Evolutionary conservation across 2,797 vertebrate genomes (phyloP).

Genomic region (Melanotaenia maccullochi): DNA sequence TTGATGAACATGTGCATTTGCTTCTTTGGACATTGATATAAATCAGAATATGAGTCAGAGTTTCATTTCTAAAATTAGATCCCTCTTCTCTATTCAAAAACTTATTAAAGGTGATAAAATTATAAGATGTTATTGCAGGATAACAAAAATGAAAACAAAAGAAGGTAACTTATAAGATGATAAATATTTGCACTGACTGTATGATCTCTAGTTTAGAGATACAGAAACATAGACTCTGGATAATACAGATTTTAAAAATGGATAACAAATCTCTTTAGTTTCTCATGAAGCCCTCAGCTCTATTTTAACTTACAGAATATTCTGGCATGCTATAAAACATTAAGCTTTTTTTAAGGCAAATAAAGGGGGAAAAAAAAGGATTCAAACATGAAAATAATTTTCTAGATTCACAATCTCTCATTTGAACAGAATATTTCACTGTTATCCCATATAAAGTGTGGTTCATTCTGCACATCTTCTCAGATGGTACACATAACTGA

Average conservation of each 20-base stretch:
- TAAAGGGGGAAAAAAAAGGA: not conserved
- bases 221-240: slow-evolving; percentile 53
- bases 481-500: slow-evolving; percentile 28
- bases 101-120: slow-evolving; percentile 39
- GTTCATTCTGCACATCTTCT: slow-evolving; percentile 23
- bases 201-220: slow-evolving; percentile 49
- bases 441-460: not conserved
- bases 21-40: slow-evolving; percentile 52
- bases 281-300: slow-evolving; percentile 41
- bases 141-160: slow-evolving; percentile 31
- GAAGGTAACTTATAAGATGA: slow-evolving; percentile 23
- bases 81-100: slow-evolving; percentile 24
- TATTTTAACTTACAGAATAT: slow-evolving; percentile 24
- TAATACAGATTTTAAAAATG: slow-evolving; percentile 54
- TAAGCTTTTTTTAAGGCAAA: slow-evolving; percentile 27
- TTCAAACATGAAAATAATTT: slow-evolving; percentile 37
- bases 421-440: slow-evolving; percentile 20
- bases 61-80: slow-evolving; percentile 47
- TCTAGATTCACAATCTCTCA: slow-evolving; percentile 40
- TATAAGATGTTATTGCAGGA: slow-evolving; percentile 42
- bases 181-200: slow-evolving; percentile 43
- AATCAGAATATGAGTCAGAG: slow-evolving; percentile 27
- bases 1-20: slow-evolving; percentile 40
- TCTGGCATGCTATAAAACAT: slow-evolving; percentile 63
- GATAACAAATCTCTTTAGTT: slow-evolving; percentile 51